Conservation (phyloP, 2,797 vertebrate genomes). For the Hydrocynus forskahlii region DNA sequence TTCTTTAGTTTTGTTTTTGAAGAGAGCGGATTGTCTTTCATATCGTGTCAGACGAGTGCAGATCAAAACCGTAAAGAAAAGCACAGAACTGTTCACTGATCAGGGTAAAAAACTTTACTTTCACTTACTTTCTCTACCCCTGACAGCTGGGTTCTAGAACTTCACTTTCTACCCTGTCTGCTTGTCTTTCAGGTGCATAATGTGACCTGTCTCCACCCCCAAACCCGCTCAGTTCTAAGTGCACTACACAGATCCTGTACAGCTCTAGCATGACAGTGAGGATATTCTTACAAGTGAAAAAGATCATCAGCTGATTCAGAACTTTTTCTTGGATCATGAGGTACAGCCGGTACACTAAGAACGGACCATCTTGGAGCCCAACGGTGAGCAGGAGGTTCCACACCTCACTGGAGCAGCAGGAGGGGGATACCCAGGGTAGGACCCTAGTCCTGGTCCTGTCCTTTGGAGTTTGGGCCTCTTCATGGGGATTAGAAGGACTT, state of each 20-base stretch:
- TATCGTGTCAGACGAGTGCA: too few relatives aligned
- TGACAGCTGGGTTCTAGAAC: constrained; percentile 57
- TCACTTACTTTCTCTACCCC: constrained; percentile 38
- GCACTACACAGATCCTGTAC: constrained; percentile 77
- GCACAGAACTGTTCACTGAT: background rate
- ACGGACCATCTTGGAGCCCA: constrained; percentile 79
- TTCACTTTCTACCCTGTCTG: constrained; percentile 30
- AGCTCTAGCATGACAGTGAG: constrained; percentile 78
- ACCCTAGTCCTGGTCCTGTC: background rate
- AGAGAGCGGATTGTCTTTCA: too few relatives aligned
- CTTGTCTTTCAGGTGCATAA: constrained; percentile 23
- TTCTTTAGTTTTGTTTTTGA: too few relatives aligned
- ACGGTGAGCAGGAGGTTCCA: constrained; percentile 79
- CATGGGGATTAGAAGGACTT: constrained; percentile 43
- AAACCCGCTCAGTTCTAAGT: constrained; percentile 60
- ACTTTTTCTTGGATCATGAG: constrained; percentile 74
- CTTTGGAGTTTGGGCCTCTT: background rate
- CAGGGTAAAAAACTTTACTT: background rate
- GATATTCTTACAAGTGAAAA: constrained; percentile 83
- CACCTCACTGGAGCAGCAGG: constrained; percentile 75
- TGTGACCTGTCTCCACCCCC: background rate
- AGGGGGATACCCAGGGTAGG: background rate
- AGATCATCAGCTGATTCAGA: constrained; percentile 80
- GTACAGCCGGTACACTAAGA: constrained; percentile 79
- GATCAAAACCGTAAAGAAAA: background rate